These are phyloP conservation scores for Holotrichia oblita DNA, from an alignment of 1,140 invertebrate species.

Conservation along the genomic window DNA sequence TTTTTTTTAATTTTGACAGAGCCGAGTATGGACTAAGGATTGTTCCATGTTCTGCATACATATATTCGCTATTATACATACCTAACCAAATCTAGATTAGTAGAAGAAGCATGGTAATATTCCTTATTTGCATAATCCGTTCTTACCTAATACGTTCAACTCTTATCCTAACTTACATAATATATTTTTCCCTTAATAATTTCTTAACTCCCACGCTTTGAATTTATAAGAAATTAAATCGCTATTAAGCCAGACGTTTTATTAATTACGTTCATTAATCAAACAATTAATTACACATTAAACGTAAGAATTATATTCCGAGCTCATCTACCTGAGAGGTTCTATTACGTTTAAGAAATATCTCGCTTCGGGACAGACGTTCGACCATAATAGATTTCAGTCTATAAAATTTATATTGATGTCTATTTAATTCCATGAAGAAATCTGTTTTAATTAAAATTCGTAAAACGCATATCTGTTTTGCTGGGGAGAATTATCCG, in stretches of 20 bases:
- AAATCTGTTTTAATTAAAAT: constrained; percentile 15
- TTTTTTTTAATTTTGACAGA: too few species aligned
- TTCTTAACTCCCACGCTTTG: neutral
- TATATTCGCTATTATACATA: neutral
- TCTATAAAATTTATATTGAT: neutral
- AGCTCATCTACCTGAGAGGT: constrained; percentile 4
- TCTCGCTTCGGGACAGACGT: constrained; percentile 17
- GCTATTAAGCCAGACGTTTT: constrained; percentile 1
- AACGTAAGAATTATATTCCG: constrained; percentile 12
- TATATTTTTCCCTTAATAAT: neutral
- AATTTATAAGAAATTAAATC: constrained; percentile 14
- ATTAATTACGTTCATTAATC: constrained; percentile 21
- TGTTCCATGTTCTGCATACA: neutral
- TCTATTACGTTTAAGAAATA: neutral
- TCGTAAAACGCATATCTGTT: neutral
- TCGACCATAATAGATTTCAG: constrained; percentile 16
- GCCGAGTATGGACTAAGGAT: neutral
- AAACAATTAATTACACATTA: constrained; percentile 21
- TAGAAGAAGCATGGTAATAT: too few species aligned
- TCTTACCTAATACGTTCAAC: neutral
- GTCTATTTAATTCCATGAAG: neutral
- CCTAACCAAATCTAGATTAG: neutral
- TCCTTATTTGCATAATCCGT: neutral
- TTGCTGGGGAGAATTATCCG: neutral
- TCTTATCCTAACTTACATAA: neutral